Conservation (phyloP, 2,888 invertebrate species). For the Agriopis leucophaearia region DNA sequence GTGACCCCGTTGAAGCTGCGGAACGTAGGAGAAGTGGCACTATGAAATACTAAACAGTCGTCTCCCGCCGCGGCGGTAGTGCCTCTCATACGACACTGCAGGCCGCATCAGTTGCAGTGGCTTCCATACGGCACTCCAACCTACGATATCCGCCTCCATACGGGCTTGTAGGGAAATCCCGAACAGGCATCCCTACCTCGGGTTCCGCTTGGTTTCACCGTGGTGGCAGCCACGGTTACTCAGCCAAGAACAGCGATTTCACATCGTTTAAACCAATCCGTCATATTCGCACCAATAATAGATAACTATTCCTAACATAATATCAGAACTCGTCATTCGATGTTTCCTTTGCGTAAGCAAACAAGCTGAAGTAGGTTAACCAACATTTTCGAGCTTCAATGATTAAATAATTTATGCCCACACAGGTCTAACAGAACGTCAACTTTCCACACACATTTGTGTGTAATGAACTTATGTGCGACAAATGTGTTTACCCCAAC, state of each 20-base stretch:
- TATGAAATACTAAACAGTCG: too few species aligned
- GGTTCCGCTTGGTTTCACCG: too few species aligned
- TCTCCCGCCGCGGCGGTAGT: too few species aligned
- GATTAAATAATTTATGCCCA: background rate
- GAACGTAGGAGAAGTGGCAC: too few species aligned
- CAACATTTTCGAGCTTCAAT: conserved; percentile 22
- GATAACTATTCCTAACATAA: conserved; percentile 5
- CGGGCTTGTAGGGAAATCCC: too few species aligned
- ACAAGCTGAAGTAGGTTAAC: conserved; percentile 8
- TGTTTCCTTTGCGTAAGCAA: conserved; percentile 14
- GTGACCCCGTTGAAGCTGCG: too few species aligned
- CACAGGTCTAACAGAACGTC: background rate
- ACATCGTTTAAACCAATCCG: conserved; percentile 4
- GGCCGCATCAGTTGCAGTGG: too few species aligned
- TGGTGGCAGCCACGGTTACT: too few species aligned
- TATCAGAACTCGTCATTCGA: background rate
- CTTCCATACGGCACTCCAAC: too few species aligned
- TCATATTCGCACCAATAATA: conserved; percentile 4
- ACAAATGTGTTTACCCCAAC: conserved; percentile 19
- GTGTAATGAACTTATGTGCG: background rate
- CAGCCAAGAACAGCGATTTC: background rate
- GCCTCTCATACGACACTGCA: too few species aligned
- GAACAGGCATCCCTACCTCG: too few species aligned
- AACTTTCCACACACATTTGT: background rate
- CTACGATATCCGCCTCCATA: too few species aligned